phyloP scores from a whole-genome alignment of 1,140 invertebrate species.

The Platorchestia sp. region DNA sequence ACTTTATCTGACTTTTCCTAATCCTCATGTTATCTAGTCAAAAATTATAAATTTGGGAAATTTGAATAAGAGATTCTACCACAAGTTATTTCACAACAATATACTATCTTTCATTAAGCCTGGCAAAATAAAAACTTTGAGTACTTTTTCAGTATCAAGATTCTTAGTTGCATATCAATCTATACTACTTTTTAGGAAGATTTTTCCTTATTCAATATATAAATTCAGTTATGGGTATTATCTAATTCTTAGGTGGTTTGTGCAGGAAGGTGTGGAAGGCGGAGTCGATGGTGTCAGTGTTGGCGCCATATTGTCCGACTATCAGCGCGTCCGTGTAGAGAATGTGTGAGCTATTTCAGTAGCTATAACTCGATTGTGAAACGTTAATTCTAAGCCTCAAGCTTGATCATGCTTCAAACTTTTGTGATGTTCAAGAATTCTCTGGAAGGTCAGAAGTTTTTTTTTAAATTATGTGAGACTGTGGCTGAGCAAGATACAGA shows the following conservation, averaged over 20 bases:
- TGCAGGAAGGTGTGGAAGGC: slow-evolving; percentile 80
- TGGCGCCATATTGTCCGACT: slow-evolving; percentile 97
- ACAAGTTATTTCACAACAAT: no score
- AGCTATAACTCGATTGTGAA: slow-evolving; percentile 47
- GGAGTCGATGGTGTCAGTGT: slow-evolving; percentile 90
- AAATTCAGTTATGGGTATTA: background rate
- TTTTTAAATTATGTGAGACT: no score
- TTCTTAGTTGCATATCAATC: background rate
- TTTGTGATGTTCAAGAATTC: no score
- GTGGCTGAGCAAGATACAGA: no score
- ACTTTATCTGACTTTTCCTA: no score
- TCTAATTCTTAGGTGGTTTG: background rate
- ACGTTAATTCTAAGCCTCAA: slow-evolving; percentile 51
- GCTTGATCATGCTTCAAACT: no score
- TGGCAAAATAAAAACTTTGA: background rate
- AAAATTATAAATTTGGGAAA: no score
- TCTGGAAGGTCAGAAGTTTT: no score
- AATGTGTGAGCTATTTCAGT: slow-evolving; percentile 84
- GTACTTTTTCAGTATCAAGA: background rate
- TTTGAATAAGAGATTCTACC: no score
- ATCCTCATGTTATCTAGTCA: no score
- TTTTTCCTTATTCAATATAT: background rate
- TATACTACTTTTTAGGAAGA: background rate
- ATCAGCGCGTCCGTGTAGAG: slow-evolving; percentile 96
- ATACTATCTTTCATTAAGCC: no score